phyloP scores from a whole-genome alignment of 2,797 vertebrate species.

The Acipenser ruthenus region DNA sequence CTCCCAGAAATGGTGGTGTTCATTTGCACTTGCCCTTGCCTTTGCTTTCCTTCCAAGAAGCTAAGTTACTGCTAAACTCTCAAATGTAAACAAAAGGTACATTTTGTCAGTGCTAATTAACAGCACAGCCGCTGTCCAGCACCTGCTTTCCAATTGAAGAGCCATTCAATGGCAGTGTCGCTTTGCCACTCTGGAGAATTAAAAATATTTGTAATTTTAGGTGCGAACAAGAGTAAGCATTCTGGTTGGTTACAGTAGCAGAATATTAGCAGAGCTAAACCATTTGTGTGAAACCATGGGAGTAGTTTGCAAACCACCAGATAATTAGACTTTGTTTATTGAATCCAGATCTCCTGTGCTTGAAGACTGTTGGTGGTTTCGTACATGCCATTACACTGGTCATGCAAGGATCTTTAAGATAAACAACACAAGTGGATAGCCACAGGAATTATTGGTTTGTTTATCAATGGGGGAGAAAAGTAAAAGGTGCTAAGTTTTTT shows the following conservation, averaged over 20 bases:
- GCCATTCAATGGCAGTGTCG: conserved; percentile 1
- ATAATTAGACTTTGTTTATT: not conserved
- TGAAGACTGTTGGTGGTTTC: not conserved
- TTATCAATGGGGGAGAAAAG: no score
- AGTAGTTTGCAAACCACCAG: no score
- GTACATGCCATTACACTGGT: not conserved
- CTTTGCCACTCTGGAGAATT: conserved; percentile 1
- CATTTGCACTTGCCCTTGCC: no score
- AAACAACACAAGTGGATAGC: no score
- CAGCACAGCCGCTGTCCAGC: conserved; percentile 16
- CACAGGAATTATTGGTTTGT: no score
- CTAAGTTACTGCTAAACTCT: conserved; percentile 7
- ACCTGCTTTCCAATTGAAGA: conserved; percentile 9
- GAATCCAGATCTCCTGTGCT: not conserved
- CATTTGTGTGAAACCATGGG: no score
- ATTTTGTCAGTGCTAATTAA: conserved; percentile 26
- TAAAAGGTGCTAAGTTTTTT: no score
- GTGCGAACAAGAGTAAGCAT: conserved; percentile 18
- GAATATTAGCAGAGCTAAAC: no score
- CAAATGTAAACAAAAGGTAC: conserved; percentile 20
- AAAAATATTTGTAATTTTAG: conserved; percentile 42
- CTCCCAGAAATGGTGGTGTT: no score
- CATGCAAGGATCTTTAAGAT: no score
- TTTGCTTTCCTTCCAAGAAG: no score
- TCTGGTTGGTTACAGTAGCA: no score